Conservation (phyloP, 1,140 invertebrate genomes). For the roundworm (Caenorhabditis elegans) region WBcel235 BX284605.5:9645001-9645500, state of each 20-base stretch:
- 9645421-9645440: background rate
- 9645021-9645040: background rate
- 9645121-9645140: background rate
- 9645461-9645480: no score
- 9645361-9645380: background rate
- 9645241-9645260: background rate
- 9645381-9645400: background rate
- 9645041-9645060: background rate
- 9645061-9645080: background rate
- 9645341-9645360: no score
- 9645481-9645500: no score
- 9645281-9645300: background rate
- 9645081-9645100: no score
- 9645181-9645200: background rate
- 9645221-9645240: background rate
- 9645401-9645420: background rate
- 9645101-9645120: no score
- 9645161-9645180: background rate
- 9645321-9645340: background rate
- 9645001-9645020: background rate
- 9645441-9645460: background rate
- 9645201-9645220: background rate
- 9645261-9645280: background rate
- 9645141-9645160: background rate
- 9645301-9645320: background rate